Conservation (phyloP, 1,140 invertebrate species). For the Oryzaephilus surinamensis region DNA sequence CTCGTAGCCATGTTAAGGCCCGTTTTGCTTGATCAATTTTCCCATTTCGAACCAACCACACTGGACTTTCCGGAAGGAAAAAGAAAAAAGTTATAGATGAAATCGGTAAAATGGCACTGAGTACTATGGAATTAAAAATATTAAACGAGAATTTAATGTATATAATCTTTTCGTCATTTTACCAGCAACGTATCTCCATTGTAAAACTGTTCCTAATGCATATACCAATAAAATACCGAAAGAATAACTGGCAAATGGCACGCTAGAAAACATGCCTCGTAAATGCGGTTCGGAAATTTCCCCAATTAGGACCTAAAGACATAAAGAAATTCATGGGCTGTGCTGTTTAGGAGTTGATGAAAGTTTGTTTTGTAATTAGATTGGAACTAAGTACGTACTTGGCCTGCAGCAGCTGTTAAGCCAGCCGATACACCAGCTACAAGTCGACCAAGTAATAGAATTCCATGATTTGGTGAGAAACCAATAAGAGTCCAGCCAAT, state of each 20-base stretch:
- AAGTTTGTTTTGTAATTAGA: background rate
- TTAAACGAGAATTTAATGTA: background rate
- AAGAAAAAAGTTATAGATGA: slow-evolving; percentile 46
- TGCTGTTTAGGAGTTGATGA: too few relatives aligned
- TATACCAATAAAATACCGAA: slow-evolving; percentile 62
- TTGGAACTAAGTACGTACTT: slow-evolving; percentile 38
- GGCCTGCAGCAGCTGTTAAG: slow-evolving; percentile 52
- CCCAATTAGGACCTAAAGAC: slow-evolving; percentile 52
- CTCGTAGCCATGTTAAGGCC: slow-evolving; percentile 55
- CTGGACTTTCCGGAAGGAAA: slow-evolving; percentile 59
- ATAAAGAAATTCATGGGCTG: background rate
- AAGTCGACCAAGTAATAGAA: slow-evolving; percentile 53
- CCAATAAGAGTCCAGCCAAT: slow-evolving; percentile 57
- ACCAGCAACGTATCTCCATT: slow-evolving; percentile 55
- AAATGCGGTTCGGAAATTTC: slow-evolving; percentile 58
- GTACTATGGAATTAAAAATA: slow-evolving; percentile 24
- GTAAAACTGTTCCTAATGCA: slow-evolving; percentile 47
- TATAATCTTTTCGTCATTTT: too few relatives aligned
- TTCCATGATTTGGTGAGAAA: slow-evolving; percentile 42
- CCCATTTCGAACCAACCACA: slow-evolving; percentile 53
- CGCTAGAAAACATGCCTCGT: slow-evolving; percentile 52
- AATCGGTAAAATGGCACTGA: slow-evolving; percentile 47
- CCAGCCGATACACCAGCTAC: slow-evolving; percentile 59
- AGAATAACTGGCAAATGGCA: slow-evolving; percentile 56
- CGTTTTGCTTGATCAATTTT: slow-evolving; percentile 49